A percentile compares a stretch with the other conserved stretches of the same genome.
Evolutionary conservation across 2,113 vertebrate species (phyloP).

Genomic region (Epinephelus fuscoguttatus): DNA sequence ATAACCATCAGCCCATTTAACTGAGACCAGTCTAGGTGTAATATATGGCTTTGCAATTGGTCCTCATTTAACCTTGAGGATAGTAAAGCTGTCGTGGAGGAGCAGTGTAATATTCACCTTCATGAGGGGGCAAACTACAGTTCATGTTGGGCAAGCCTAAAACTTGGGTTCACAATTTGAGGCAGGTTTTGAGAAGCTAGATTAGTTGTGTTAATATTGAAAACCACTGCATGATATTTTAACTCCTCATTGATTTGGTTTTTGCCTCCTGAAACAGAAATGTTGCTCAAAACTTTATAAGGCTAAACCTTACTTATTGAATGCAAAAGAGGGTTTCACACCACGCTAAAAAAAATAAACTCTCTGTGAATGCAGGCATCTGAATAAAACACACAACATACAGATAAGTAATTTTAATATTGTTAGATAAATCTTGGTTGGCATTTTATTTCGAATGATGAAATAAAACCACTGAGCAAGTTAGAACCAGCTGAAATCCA

Average conservation of each 20-base stretch:
- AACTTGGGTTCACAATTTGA: conserved; percentile 35
- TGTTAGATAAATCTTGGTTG: neutral
- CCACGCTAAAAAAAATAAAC: neutral
- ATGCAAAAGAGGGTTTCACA: neutral
- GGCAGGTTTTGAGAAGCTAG: neutral
- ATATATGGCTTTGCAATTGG: conserved; percentile 82
- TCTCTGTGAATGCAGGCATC: neutral
- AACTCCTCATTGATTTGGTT: neutral
- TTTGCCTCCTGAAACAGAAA: neutral
- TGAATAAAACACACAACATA: neutral
- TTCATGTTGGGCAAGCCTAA: conserved; percentile 34
- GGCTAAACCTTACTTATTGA: neutral
- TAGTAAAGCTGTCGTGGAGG: conserved; percentile 79
- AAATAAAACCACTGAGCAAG: neutral
- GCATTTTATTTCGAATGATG: neutral
- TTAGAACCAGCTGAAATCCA: neutral
- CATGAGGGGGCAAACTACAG: conserved; percentile 56
- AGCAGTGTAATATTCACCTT: conserved; percentile 76
- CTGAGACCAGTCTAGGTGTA: conserved; percentile 66
- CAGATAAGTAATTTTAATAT: neutral
- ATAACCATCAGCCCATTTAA: conserved; percentile 85
- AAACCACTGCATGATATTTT: neutral
- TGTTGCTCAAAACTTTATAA: neutral
- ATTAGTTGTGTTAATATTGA: neutral
- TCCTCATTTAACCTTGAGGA: conserved; percentile 80